Conservation (phyloP, 2,888 invertebrate genomes). For the Polyommatus icarus region DNA sequence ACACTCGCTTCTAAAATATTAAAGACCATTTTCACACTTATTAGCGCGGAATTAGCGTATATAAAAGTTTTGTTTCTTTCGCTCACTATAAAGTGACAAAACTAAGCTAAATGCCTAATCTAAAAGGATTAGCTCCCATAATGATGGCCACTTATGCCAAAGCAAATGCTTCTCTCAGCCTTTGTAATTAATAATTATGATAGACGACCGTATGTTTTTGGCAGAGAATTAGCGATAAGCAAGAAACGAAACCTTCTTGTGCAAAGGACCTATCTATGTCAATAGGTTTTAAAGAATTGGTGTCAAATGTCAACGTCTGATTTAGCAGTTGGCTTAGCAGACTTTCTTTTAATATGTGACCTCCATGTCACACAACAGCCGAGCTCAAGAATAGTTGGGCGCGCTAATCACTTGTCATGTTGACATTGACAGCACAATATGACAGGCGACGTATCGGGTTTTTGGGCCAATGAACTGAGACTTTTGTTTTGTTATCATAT, state of each 20-base stretch:
- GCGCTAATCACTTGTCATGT: conserved; percentile 21
- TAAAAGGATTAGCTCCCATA: too few species aligned
- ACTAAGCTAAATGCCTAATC: too few species aligned
- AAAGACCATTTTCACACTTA: too few species aligned
- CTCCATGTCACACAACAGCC: conserved; percentile 4
- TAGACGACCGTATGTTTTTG: too few species aligned
- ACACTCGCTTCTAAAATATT: background rate
- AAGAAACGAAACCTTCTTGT: too few species aligned
- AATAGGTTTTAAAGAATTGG: background rate
- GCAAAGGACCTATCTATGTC: background rate
- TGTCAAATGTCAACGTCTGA: background rate
- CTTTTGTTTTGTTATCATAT: conserved; percentile 1
- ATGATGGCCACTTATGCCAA: too few species aligned
- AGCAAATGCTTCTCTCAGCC: too few species aligned
- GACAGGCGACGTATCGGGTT: conserved; percentile 28
- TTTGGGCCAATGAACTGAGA: conserved; percentile 5
- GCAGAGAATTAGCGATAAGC: too few species aligned
- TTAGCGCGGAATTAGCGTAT: too few species aligned
- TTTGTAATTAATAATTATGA: too few species aligned
- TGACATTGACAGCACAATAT: conserved; percentile 35
- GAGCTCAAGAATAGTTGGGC: conserved; percentile 1
- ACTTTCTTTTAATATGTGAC: conserved; percentile 19
- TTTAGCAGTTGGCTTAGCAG: background rate
- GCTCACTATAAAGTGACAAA: too few species aligned
- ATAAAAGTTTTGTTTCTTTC: too few species aligned